Conservation (phyloP, 1,140 invertebrate species). For the Micrasema minimum region DNA sequence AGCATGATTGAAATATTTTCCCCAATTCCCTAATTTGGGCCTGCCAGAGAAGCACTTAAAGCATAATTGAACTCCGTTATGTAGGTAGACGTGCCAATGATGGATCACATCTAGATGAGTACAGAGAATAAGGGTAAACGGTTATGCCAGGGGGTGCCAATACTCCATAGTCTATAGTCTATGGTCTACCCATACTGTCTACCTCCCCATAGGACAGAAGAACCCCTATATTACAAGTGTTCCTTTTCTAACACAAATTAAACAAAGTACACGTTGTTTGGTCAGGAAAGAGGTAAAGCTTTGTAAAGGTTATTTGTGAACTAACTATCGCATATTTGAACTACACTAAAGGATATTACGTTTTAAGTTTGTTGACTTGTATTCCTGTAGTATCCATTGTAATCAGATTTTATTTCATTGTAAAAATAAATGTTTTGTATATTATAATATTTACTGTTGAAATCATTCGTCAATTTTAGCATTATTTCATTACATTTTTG, state of each 20-base stretch:
- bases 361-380: no score
- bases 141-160: constrained; percentile 24
- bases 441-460: no score
- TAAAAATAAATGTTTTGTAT: no score
- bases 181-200: no score
- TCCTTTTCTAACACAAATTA: constrained; percentile 30
- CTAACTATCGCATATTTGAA: no score
- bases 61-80: constrained; percentile 49
- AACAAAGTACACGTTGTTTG: constrained; percentile 17
- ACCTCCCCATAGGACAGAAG: background rate
- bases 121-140: constrained; percentile 45
- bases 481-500: no score
- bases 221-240: constrained; percentile 6
- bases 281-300: constrained; percentile 19
- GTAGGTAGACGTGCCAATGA: constrained; percentile 50
- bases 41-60: constrained; percentile 26
- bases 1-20: no score
- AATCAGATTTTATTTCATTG: no score
- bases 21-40: constrained; percentile 9
- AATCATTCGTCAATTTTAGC: no score
- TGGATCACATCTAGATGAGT: constrained; percentile 49
- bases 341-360: no score
- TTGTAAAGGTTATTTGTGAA: constrained; percentile 6
- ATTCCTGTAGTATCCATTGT: no score
- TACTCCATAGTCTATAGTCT: background rate